A percentile compares a stretch with the other conserved stretches of the same genome.
Conservation (phyloP, 2,797 vertebrate genomes). For the Helostoma temminkii region DNA sequence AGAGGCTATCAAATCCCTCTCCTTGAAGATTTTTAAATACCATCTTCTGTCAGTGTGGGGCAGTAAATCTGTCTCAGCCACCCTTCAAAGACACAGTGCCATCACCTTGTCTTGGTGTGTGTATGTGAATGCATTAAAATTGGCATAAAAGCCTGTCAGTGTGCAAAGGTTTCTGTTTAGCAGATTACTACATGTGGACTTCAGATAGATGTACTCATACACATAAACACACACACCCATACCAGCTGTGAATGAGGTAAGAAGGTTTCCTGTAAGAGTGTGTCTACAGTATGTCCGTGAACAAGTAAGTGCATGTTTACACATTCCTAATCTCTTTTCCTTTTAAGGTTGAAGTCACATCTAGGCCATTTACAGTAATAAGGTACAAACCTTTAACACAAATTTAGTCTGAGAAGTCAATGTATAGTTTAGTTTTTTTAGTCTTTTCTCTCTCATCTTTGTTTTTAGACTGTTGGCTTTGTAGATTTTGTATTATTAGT, state of each 20-base stretch:
- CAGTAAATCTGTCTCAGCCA: constrained; percentile 63
- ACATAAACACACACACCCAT: constrained; percentile 40
- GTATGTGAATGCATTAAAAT: constrained; percentile 40
- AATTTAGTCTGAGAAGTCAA: not conserved
- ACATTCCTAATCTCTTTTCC: constrained; percentile 34
- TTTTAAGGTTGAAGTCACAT: constrained; percentile 65
- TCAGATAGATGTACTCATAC: constrained; percentile 48
- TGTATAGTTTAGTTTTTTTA: not conserved
- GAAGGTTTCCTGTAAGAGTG: constrained; percentile 41
- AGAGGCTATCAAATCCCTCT: constrained; percentile 45
- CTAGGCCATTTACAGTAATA: constrained; percentile 41
- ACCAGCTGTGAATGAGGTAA: constrained; percentile 67
- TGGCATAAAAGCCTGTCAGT: constrained; percentile 57
- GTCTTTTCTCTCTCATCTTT: no score
- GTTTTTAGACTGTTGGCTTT: no score
- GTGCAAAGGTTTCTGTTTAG: constrained; percentile 48
- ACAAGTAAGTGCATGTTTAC: constrained; percentile 54
- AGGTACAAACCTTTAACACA: not conserved
- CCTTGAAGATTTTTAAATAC: constrained; percentile 65
- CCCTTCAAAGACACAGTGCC: constrained; percentile 65
- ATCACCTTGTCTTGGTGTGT: constrained; percentile 39
- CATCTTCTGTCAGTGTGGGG: constrained; percentile 56
- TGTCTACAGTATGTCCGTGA: constrained; percentile 4
- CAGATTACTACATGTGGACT: constrained; percentile 35
- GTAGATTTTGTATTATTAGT: no score